Evolutionary conservation across 2,797 vertebrate species (phyloP).

Genomic region (Oryzias dopingdopingensis): DNA sequence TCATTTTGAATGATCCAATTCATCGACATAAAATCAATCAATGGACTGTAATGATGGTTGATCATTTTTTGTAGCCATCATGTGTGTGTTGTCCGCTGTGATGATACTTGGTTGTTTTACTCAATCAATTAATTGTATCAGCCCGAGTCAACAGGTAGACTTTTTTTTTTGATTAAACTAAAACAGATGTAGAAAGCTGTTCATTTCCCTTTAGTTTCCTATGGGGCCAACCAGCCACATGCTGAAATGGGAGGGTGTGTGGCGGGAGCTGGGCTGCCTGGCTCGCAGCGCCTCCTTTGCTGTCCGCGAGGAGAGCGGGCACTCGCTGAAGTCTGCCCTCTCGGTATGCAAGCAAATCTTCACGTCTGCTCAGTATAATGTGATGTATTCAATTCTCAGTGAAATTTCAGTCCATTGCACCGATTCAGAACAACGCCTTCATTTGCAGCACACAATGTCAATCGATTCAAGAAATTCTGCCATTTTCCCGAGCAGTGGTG

Average conservation of each 20-base stretch:
- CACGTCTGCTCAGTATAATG: background rate
- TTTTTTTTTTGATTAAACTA: too few species aligned
- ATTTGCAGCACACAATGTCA: constrained; percentile 87
- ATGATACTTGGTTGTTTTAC: too few species aligned
- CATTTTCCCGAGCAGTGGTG: constrained; percentile 89
- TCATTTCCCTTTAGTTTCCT: constrained; percentile 81
- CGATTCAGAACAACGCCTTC: constrained; percentile 6
- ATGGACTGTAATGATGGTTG: too few species aligned
- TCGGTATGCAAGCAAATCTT: constrained; percentile 70
- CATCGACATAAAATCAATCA: too few species aligned
- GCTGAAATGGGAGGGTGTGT: constrained; percentile 95
- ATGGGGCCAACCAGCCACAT: constrained; percentile 88
- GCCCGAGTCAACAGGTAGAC: too few species aligned
- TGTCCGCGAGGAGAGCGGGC: constrained; percentile 92
- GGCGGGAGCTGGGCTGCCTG: constrained; percentile 93
- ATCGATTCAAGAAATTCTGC: constrained; percentile 92
- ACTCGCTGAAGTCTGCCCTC: constrained; percentile 92
- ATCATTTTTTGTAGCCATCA: too few species aligned
- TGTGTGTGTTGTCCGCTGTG: too few species aligned
- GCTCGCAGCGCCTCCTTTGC: constrained; percentile 94
- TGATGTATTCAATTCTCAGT: background rate
- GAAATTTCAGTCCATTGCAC: background rate
- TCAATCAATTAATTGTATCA: too few species aligned
- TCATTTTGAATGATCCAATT: too few species aligned
- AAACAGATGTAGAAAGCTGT: too few species aligned